A percentile compares a stretch with the other conserved stretches of the same genome.
Conservation (phyloP, 2,888 invertebrate genomes). For the Spodoptera exigua region DNA sequence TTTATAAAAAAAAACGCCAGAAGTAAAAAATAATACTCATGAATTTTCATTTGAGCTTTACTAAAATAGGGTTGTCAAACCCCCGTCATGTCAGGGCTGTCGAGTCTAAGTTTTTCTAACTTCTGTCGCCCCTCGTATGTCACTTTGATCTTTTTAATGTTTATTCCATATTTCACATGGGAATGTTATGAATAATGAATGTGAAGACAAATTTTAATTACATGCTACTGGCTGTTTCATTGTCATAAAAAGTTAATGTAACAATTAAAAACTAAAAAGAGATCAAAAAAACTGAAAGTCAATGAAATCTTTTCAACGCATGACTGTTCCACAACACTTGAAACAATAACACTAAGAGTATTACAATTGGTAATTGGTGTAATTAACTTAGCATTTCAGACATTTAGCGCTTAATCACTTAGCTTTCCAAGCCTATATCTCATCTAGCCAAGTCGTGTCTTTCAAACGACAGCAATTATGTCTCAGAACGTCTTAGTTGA, state of each 20-base stretch:
- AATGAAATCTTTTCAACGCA: not conserved
- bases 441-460: constrained; percentile 52
- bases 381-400: constrained; percentile 1
- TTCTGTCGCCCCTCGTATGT: constrained; percentile 63
- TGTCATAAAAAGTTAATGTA: too few species aligned
- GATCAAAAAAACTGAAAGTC: not conserved
- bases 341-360: too few species aligned
- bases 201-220: constrained; percentile 53
- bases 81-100: constrained; percentile 62
- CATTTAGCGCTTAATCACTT: constrained; percentile 12
- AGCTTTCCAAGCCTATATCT: constrained; percentile 32
- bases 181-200: constrained; percentile 60
- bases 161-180: constrained; percentile 64
- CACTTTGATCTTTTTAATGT: constrained; percentile 66
- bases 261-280: constrained; percentile 2
- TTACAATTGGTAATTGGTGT: not conserved
- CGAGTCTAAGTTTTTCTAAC: constrained; percentile 61
- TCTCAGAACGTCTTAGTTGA: constrained; percentile 68
- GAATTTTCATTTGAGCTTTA: constrained; percentile 54
- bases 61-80: constrained; percentile 73
- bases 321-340: too few species aligned
- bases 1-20: constrained; percentile 35
- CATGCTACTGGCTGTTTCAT: constrained; percentile 14
- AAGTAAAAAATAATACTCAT: constrained; percentile 34
- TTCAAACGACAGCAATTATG: constrained; percentile 53